phyloP scores from a whole-genome alignment of 2,888 invertebrate species.

The Eupithecia inturbata region DNA sequence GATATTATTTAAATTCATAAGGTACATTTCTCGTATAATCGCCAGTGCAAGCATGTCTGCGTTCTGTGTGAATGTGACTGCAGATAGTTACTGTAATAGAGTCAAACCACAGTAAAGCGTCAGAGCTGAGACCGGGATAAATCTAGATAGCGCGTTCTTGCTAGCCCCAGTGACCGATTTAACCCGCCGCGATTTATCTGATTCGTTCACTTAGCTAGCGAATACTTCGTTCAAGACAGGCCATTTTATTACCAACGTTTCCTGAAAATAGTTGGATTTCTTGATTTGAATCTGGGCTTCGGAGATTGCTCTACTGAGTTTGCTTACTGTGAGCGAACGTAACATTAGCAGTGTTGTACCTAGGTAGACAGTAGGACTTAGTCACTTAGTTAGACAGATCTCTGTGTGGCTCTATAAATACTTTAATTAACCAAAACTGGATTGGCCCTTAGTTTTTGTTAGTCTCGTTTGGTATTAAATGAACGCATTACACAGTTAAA shows the following conservation, averaged over 20 bases:
- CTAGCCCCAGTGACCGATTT: conserved; percentile 41
- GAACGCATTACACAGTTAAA: not conserved
- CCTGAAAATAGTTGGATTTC: conserved; percentile 2
- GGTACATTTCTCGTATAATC: not conserved
- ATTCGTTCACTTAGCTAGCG: conserved; percentile 33
- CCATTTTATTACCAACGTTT: conserved; percentile 27
- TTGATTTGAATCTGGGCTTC: conserved; percentile 8
- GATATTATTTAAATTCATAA: too few species aligned
- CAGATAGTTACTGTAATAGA: conserved; percentile 8
- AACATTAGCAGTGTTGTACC: not conserved
- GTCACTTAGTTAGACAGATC: too few species aligned
- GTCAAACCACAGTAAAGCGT: conserved; percentile 30
- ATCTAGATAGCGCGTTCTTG: conserved; percentile 36
- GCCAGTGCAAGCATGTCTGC: not conserved
- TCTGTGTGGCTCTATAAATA: too few species aligned
- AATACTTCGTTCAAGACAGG: conserved; percentile 19
- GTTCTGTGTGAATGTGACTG: not conserved
- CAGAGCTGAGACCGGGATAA: conserved; percentile 29
- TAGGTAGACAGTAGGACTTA: too few species aligned
- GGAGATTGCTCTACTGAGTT: not conserved
- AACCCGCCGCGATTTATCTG: conserved; percentile 37
- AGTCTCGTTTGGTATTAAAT: not conserved
- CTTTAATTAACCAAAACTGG: too few species aligned
- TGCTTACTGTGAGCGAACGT: not conserved
- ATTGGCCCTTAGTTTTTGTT: too few species aligned